phyloP scores from a whole-genome alignment of 2,888 invertebrate species.

The Chrysina gloriosa region DNA sequence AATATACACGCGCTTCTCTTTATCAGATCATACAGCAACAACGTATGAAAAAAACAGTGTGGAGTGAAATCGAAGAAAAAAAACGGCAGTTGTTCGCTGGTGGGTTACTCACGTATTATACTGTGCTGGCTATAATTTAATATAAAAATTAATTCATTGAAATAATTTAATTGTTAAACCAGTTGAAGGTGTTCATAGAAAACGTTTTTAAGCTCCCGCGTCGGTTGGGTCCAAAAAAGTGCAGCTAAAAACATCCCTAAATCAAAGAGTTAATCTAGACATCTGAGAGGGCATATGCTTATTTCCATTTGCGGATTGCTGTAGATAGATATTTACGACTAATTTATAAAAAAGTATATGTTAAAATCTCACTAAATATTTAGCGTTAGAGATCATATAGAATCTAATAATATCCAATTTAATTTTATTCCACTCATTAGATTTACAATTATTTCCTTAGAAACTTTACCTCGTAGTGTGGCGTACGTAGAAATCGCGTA shows the following conservation, averaged over 20 bases:
- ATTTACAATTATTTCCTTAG: too few species aligned
- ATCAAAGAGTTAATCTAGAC: slow-evolving; percentile 49
- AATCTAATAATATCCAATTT: too few species aligned
- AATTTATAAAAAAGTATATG: slow-evolving; percentile 14
- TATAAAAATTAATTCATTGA: slow-evolving; percentile 48
- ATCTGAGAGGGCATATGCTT: slow-evolving; percentile 50
- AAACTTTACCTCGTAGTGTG: too few species aligned
- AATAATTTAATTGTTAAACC: slow-evolving; percentile 41
- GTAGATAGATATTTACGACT: slow-evolving; percentile 23
- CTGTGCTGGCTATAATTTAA: slow-evolving; percentile 49
- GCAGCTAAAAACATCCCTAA: slow-evolving; percentile 46
- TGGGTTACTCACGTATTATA: slow-evolving; percentile 3
- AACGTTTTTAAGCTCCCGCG: slow-evolving; percentile 25
- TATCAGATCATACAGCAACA: slow-evolving; percentile 49
- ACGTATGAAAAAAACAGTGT: slow-evolving; percentile 43
- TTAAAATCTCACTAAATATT: too few species aligned
- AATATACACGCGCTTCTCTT: slow-evolving; percentile 38
- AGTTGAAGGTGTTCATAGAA: slow-evolving; percentile 41
- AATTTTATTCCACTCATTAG: too few species aligned
- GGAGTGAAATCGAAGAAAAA: slow-evolving; percentile 21
- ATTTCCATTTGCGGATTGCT: slow-evolving; percentile 49
- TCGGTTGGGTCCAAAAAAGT: slow-evolving; percentile 34
- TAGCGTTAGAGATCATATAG: not conserved
- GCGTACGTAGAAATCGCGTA: not conserved
- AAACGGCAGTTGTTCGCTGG: slow-evolving; percentile 48